A percentile compares a stretch with the other conserved stretches of the same genome.
Evolutionary conservation across 2,113 vertebrate genomes (phyloP).

Genomic region (Mirounga angustirostris): DNA sequence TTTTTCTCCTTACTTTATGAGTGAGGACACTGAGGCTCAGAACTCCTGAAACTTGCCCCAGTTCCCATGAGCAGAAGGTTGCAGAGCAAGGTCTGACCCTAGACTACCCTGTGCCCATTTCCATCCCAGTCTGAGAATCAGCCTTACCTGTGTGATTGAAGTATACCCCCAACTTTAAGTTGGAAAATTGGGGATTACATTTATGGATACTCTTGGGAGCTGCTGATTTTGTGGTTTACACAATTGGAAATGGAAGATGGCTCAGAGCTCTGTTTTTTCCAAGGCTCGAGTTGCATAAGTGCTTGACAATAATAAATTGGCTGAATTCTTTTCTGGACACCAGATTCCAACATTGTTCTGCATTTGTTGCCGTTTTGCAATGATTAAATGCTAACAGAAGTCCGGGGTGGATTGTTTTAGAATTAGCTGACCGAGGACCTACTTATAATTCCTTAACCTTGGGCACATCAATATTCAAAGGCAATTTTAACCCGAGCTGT

Average conservation of each 20-base stretch:
- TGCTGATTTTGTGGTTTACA: slow-evolving; percentile 70
- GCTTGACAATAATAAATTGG: slow-evolving; percentile 52
- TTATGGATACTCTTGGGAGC: slow-evolving; percentile 21
- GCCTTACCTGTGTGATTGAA: not conserved
- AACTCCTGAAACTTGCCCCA: not conserved
- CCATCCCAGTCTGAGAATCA: not conserved
- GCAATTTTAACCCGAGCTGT: slow-evolving; percentile 55
- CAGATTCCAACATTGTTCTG: slow-evolving; percentile 57
- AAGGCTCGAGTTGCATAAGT: slow-evolving; percentile 43
- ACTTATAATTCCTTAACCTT: slow-evolving; percentile 48
- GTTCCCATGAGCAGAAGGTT: not conserved
- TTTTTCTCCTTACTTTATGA: not conserved
- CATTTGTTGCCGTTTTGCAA: slow-evolving; percentile 33
- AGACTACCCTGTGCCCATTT: not conserved
- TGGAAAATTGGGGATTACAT: slow-evolving; percentile 72
- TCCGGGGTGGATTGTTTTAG: slow-evolving; percentile 58
- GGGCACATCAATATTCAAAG: slow-evolving; percentile 10
- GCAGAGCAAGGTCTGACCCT: not conserved
- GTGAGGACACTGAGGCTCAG: not conserved
- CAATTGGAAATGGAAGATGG: slow-evolving; percentile 62
- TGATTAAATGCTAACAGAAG: slow-evolving; percentile 67
- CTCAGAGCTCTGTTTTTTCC: slow-evolving; percentile 34
- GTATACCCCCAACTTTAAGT: slow-evolving; percentile 41
- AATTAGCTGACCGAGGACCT: slow-evolving; percentile 32
- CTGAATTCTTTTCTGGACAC: slow-evolving; percentile 70